Base-by-base conservation (phyloP, 2,797 vertebrate species). In the Thamnophis elegans region DNA sequence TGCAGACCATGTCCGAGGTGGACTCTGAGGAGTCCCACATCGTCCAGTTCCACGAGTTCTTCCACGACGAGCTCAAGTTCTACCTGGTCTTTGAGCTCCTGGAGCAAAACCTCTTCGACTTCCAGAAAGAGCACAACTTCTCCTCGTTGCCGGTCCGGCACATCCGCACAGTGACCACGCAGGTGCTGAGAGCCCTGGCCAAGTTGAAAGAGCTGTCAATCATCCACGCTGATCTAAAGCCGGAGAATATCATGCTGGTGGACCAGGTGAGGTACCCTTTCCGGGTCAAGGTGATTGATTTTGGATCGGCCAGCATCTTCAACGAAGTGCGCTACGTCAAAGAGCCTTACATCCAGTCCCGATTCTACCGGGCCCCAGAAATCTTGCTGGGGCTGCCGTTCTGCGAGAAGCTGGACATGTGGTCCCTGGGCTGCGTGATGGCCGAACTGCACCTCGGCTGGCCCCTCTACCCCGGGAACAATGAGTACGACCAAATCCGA, bases 171-270 rank as follows among this genome's bases (percentile, higher is more conserved):
- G 97, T 98, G 94, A 94, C 97, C 0, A 93, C 95, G 0, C 98
- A 98, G 95, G 96, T 98, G 42, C 96, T 98, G 56, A 90, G 88
- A 2, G 98, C 97, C 0, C 92, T 98, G 92, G 95, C 95, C 53
- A 97, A 97, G 91, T 95, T 98, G 91, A 97, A 97, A 91, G 97
- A 98, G 90, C 95, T 98, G 11, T 96, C 97, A 32, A 97, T 98
- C 95, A 97, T 98, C 93, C 98, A 98, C 0, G 97, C 97, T 0
- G 98, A 98, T 51, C 96, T 98, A 85, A 98, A 98, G 91, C 98
- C 97, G 0, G 97, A 98, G 95, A 98, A 98, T 94, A 97, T 98
- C 93, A 98, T 98, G 98, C 90, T 98, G 92, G 98, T 98, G n/a
- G 97, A 98, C 94, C 98, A 98, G 1, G 91, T 82, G 0, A 96